Evolutionary conservation across 1,140 invertebrate species (phyloP).

Genomic region (Ceratina japonica): DNA sequence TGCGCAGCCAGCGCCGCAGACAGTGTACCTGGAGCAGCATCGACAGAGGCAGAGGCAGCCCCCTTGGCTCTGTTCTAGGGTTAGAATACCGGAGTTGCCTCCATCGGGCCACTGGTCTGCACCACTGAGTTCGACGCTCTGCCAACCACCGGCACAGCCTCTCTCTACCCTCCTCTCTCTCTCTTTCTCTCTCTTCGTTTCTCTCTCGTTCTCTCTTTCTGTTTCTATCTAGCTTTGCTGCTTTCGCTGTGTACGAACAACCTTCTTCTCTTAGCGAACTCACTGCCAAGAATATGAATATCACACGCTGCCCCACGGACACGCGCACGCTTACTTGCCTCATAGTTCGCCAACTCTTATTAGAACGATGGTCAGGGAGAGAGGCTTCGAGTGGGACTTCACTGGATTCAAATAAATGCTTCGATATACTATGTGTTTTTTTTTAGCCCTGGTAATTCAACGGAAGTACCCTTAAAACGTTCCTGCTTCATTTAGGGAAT

Average conservation of each 20-base stretch:
- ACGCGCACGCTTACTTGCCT: slow-evolving; percentile 3
- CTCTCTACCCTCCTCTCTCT: slow-evolving; percentile 47
- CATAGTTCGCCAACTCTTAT: too few relatives aligned
- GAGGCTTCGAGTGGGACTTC: too few relatives aligned
- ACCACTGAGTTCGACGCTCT: slow-evolving; percentile 75
- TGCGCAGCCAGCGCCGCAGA: slow-evolving; percentile 46
- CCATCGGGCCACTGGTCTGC: slow-evolving; percentile 74
- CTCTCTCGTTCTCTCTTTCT: slow-evolving; percentile 27
- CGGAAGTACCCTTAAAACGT: too few relatives aligned
- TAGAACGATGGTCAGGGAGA: too few relatives aligned
- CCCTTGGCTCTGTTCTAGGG: slow-evolving; percentile 66
- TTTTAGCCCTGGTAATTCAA: too few relatives aligned
- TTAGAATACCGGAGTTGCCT: slow-evolving; percentile 72
- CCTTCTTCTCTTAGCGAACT: slow-evolving; percentile 41
- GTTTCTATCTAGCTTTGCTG: background rate
- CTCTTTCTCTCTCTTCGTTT: slow-evolving; percentile 36
- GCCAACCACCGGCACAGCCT: slow-evolving; percentile 56
- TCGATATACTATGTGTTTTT: too few relatives aligned
- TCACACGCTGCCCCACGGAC: slow-evolving; percentile 48
- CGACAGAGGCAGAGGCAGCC: slow-evolving; percentile 38
- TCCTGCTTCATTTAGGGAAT: too few relatives aligned
- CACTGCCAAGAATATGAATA: slow-evolving; percentile 71
- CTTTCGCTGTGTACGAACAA: slow-evolving; percentile 5
- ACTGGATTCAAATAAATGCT: too few relatives aligned
- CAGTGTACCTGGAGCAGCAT: slow-evolving; percentile 33